Base-by-base conservation (phyloP, 2,797 vertebrate genomes). In the Cheirogaleus major region DNA sequence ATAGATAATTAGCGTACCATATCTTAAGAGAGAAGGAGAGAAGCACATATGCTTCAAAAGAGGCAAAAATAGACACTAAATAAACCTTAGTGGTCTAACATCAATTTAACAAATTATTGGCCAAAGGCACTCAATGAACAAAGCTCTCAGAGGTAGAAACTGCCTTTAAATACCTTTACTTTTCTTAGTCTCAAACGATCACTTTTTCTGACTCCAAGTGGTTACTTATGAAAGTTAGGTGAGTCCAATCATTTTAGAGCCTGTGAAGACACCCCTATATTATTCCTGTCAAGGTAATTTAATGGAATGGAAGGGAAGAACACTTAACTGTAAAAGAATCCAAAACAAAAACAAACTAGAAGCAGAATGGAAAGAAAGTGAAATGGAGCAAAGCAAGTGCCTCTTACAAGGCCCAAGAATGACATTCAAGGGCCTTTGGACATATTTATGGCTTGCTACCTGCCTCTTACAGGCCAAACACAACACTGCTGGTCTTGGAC, bases 381-480 rank as follows among this genome's bases (percentile, higher is more conserved):
- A 98, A 98, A 98, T 98, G 98, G 86, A 99, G 98, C 98, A 70
- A 98, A 98, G 98, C 98, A 27, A 97, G 96, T 98, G 99, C 99
- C 99, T 99, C 99, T 99, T 99, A 99, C 99, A 99, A 99, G 99
- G 99, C 99, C 98, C 99, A 95, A 95, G 97, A 91, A 96, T 50
- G 8, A 9, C 69, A 97, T 97, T 98, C 97, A 83, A 94, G 98
- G 96, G 95, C 98, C 99, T 99, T 98, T 0, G 99, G 99, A 98
- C 99, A 98, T 98, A 98, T 99, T 98, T 98, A 45, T 93, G 98
- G 98, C 99, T 99, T 98, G 98, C 99, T 97, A 98, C 99, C 98
- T 98, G 99, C 99, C 99, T 99, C 99, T 99, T 99, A 99, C 99
- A 99, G 99, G 98, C 98, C 98, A 98, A 99, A 99, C 99, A 98